A percentile compares a stretch with the other conserved stretches of the same genome.
Evolutionary conservation across 23 tunicate species (phyloP).

Genomic region (Trididemnum clinides): DNA sequence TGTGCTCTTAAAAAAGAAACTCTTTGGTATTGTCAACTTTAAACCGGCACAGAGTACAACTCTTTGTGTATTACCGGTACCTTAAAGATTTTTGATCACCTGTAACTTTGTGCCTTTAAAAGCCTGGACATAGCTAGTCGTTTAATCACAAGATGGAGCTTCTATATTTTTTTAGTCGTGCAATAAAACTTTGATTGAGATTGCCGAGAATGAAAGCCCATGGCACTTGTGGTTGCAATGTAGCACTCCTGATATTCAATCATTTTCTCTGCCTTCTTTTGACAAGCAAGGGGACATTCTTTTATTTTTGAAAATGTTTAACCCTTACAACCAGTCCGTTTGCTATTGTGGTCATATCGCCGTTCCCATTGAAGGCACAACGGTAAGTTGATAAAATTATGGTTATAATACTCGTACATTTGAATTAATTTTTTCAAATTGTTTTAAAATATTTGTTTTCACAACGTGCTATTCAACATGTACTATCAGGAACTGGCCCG

Average conservation of each 20-base stretch:
- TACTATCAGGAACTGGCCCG: too few relatives aligned
- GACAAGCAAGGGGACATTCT: constrained; percentile 91
- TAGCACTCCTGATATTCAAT: constrained; percentile 48
- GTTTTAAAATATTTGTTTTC: too few relatives aligned
- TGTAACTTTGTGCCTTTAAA: too few relatives aligned
- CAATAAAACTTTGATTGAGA: constrained; percentile 68
- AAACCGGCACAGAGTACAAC: too few relatives aligned
- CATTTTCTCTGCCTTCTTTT: constrained; percentile 53
- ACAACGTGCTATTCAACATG: too few relatives aligned
- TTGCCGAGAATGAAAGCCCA: constrained; percentile 81
- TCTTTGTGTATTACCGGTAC: too few relatives aligned
- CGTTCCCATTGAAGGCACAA: constrained; percentile 79
- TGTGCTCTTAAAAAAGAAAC: too few relatives aligned
- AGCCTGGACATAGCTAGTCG: too few relatives aligned
- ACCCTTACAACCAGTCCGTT: constrained; percentile 61
- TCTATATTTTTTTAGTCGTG: too few relatives aligned
- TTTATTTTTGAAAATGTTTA: constrained; percentile 76
- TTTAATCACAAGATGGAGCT: too few relatives aligned
- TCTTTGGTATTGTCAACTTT: too few relatives aligned
- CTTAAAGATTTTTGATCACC: too few relatives aligned
- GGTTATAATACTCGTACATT: background rate
- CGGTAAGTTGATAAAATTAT: constrained; percentile 45
- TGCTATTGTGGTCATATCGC: constrained; percentile 90
- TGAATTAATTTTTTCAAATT: background rate
- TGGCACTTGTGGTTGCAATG: constrained; percentile 94